Base-by-base conservation (phyloP, 2,797 vertebrate species). In the Anabas testudineus region DNA sequence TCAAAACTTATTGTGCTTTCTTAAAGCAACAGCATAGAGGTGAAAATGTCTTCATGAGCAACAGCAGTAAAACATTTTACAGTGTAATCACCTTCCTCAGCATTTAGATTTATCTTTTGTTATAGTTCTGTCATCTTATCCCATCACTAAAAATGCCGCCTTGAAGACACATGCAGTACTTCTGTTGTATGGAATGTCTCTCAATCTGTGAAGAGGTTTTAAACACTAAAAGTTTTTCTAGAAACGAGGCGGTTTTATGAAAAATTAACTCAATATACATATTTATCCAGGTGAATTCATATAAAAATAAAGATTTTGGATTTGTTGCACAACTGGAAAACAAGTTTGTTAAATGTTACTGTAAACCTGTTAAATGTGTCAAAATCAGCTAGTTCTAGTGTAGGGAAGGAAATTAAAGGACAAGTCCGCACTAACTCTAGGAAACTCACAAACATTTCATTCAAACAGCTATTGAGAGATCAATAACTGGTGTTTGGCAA, bases 11-110 rank as follows among this genome's bases (percentile, higher is more conserved):
- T 56, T 22, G 22, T 76, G 67, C 45, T 71, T 58, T 77, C 13
- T 10, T 55, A 15, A 19, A 45, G 39, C 32, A 58, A 64, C 73
- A 71, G 67, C 56, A 59, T 15, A 55, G 16, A 47, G 21, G 41
- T 39, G 7, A n/a, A 42, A 0, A 8, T 0, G 15, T 26, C 36
- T 56, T 12, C 9, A 7, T 48, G 15, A n/a, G 16, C 39, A 70
- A 66, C 80, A 83, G 68, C 72, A 59, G 59, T 41, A 41, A 72
- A 68, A 67, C 64, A 14, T 76, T 71, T 48, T 59, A 71, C 41
- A 73, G 48, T 55, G 41, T 30, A 30, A 53, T 58, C 43, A 26
- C 19, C 56, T 9, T 12, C 14, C 6, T 21, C 71, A 77, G 74
- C 77, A 68, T 70, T 62, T 41, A 12, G 49, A 52, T 19, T 52